Percentiles rank a stretch among this genome's conserved stretches.
Evolutionary conservation across 2,888 invertebrate species (phyloP).

Genomic region (Dicyrtoma fusca): DNA sequence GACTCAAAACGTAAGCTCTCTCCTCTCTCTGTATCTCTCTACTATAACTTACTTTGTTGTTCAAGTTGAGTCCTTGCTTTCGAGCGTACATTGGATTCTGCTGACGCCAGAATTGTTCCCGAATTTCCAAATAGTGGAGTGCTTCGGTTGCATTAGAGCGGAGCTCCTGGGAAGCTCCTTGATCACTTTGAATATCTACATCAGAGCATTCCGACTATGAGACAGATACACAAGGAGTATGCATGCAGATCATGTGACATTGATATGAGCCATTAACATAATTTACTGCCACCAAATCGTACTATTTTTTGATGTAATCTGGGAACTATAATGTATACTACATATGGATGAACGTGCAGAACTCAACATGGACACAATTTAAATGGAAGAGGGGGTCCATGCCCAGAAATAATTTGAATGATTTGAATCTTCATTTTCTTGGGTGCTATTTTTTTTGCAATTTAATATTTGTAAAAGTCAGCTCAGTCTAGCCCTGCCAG

Average conservation of each 20-base stretch:
- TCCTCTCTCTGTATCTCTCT: not conserved
- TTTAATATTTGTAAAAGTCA: no score
- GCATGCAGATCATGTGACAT: not conserved
- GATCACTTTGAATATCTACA: slow-evolving; percentile 43
- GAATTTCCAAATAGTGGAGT: slow-evolving; percentile 51
- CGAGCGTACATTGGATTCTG: slow-evolving; percentile 54
- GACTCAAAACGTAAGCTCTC: no score
- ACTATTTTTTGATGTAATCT: slow-evolving; percentile 9
- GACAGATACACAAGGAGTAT: no score
- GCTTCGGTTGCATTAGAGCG: slow-evolving; percentile 52
- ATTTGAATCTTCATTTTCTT: no score
- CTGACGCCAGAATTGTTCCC: slow-evolving; percentile 55
- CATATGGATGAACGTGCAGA: no score
- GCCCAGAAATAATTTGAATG: no score
- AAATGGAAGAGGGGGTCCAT: no score
- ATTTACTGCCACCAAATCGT: not conserved
- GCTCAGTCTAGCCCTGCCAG: no score
- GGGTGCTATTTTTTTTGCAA: no score
- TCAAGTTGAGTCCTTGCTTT: slow-evolving; percentile 38
- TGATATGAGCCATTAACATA: slow-evolving; percentile 14
- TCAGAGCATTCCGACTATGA: not conserved
- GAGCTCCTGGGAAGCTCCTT: slow-evolving; percentile 43
- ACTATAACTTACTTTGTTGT: slow-evolving; percentile 33
- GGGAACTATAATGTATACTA: no score
- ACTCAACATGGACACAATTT: no score